Conservation (phyloP, 2,888 invertebrate genomes). For the Ernsta delagoae region DNA sequence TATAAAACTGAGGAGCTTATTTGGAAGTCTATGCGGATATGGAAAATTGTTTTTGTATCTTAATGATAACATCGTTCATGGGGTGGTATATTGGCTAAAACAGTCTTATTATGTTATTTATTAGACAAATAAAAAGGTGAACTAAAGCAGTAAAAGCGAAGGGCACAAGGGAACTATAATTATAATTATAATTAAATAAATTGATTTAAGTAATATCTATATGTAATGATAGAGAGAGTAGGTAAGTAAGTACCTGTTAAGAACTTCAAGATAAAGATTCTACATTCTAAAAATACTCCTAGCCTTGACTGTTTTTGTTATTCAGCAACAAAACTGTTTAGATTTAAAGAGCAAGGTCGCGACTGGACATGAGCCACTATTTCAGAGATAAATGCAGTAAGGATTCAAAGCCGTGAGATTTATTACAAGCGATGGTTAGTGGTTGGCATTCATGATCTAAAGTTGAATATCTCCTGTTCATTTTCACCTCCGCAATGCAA, state of each 20-base stretch:
- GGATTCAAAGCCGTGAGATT: slow-evolving; percentile 6
- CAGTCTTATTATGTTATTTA: too few relatives aligned
- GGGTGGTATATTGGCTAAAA: too few relatives aligned
- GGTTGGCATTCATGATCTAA: slow-evolving; percentile 1
- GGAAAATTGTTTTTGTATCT: too few relatives aligned
- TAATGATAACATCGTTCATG: too few relatives aligned
- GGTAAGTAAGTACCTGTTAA: not conserved
- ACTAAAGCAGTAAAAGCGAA: too few relatives aligned
- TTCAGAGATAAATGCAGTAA: slow-evolving; percentile 18
- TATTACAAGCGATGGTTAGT: not conserved
- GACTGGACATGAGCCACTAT: slow-evolving; percentile 4
- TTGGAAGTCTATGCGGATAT: too few relatives aligned
- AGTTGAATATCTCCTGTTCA: slow-evolving; percentile 2
- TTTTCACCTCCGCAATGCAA: slow-evolving; percentile 10
- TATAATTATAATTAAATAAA: too few relatives aligned
- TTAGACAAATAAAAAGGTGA: too few relatives aligned
- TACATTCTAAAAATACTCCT: not conserved
- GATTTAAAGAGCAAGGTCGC: slow-evolving; percentile 15
- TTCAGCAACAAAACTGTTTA: slow-evolving; percentile 13
- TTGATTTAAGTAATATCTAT: too few relatives aligned
- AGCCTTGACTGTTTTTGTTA: slow-evolving; percentile 1
- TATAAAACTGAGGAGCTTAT: too few relatives aligned
- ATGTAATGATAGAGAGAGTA: too few relatives aligned
- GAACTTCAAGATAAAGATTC: not conserved
- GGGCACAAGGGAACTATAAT: too few relatives aligned